Conservation (phyloP, 2,888 invertebrate genomes). For the Leistus spinibarbis region DNA sequence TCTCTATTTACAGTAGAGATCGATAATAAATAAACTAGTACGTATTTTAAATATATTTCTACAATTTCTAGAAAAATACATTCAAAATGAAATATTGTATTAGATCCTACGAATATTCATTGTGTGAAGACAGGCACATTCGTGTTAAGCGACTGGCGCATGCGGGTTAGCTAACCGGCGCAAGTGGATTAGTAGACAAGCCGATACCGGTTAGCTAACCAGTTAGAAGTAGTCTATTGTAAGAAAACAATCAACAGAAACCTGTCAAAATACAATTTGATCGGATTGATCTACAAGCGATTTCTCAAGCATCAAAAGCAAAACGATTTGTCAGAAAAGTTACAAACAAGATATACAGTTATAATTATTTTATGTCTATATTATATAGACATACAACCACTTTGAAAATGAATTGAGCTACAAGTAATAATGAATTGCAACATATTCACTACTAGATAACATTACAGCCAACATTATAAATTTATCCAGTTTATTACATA, state of each 20-base stretch:
- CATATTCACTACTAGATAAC: conserved; percentile 8
- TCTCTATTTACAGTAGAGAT: too few relatives aligned
- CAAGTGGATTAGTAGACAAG: too few relatives aligned
- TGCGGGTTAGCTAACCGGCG: too few relatives aligned
- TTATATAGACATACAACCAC: neutral
- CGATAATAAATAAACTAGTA: too few relatives aligned
- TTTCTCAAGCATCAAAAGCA: neutral
- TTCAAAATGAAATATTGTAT: too few relatives aligned
- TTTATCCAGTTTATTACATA: conserved; percentile 17
- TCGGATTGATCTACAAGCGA: neutral
- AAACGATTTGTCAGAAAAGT: neutral
- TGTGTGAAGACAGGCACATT: too few relatives aligned
- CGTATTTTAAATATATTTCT: too few relatives aligned
- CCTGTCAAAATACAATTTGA: neutral
- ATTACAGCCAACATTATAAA: conserved; percentile 9
- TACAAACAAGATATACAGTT: neutral
- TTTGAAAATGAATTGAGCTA: conserved; percentile 9
- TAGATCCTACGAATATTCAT: too few relatives aligned
- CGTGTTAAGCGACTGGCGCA: too few relatives aligned
- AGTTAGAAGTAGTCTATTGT: neutral
- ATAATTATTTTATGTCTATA: neutral
- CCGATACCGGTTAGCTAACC: neutral
- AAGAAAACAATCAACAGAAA: neutral
- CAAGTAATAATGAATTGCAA: conserved; percentile 13
- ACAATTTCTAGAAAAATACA: too few relatives aligned